Percentiles rank a stretch among this genome's conserved stretches.
Conservation (phyloP, 2,888 invertebrate genomes). For the Agrypnus murinus region DNA sequence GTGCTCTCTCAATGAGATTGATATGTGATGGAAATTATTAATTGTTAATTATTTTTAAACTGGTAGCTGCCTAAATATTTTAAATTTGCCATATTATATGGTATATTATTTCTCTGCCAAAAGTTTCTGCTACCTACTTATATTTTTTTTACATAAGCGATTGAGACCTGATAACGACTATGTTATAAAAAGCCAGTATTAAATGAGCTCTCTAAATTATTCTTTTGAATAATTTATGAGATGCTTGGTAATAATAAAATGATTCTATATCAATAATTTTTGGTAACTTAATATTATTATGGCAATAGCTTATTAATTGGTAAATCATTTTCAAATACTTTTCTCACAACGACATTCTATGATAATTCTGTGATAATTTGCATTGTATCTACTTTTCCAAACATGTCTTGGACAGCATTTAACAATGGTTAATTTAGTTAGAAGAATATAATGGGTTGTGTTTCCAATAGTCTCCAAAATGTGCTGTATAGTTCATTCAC, state of each 20-base stretch:
- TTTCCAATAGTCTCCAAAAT: constrained; percentile 30
- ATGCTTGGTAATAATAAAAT: constrained; percentile 27
- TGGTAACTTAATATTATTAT: constrained; percentile 13
- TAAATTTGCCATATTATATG: too few species aligned
- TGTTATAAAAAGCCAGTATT: constrained; percentile 30
- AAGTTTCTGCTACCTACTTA: constrained; percentile 3
- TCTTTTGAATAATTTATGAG: constrained; percentile 47
- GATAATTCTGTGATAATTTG: constrained; percentile 50
- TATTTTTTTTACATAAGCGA: background rate
- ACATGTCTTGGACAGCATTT: constrained; percentile 47
- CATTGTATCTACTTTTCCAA: constrained; percentile 36
- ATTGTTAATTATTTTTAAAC: too few species aligned
- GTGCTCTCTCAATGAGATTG: too few species aligned
- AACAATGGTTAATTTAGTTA: constrained; percentile 28
- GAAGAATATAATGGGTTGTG: constrained; percentile 39
- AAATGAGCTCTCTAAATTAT: constrained; percentile 52
- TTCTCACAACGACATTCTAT: constrained; percentile 45
- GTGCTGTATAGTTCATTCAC: constrained; percentile 41
- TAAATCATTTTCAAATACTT: constrained; percentile 26
- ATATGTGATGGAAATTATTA: too few species aligned
- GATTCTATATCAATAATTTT: constrained; percentile 2
- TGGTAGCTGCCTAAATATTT: too few species aligned
- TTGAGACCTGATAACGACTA: constrained; percentile 20
- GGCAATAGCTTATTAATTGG: constrained; percentile 5
- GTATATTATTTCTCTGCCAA: background rate